Evolutionary conservation across 2,797 vertebrate genomes (phyloP).

Genomic region (Micrastur ruficollis): DNA sequence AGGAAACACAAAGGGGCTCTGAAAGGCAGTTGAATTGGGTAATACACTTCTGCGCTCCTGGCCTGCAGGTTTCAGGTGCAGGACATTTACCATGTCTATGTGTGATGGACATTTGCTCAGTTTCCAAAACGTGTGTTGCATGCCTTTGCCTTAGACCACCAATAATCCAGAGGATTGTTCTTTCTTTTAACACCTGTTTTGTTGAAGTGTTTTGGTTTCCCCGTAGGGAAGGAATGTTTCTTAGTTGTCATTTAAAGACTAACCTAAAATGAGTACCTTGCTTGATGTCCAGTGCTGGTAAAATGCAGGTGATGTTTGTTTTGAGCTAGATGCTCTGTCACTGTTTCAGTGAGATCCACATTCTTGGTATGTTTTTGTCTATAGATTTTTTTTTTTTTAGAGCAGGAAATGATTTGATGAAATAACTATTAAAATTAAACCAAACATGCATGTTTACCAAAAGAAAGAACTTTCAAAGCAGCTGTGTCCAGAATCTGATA

Average conservation of each 20-base stretch:
- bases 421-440: not conserved
- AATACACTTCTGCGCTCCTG: not conserved
- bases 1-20: not conserved
- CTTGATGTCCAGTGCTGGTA: not conserved
- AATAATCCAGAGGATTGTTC: not conserved
- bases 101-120: fast-evolving
- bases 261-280: not conserved
- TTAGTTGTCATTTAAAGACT: not conserved
- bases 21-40: not conserved
- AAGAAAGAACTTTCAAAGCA: not conserved
- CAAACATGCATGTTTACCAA: not conserved
- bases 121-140: not conserved
- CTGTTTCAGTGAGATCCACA: fast-evolving
- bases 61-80: not conserved
- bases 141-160: not conserved
- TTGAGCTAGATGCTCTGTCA: not conserved
- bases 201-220: not conserved
- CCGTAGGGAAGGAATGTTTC: not conserved
- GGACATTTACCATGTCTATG: not conserved
- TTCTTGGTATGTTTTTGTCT: not conserved
- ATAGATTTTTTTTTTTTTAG: not conserved
- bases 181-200: not conserved
- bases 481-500: not conserved
- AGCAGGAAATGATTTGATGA: not conserved
- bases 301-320: not conserved